Conservation (phyloP, 64 coral and sea anemone species). For the Trachythela sp. region DNA sequence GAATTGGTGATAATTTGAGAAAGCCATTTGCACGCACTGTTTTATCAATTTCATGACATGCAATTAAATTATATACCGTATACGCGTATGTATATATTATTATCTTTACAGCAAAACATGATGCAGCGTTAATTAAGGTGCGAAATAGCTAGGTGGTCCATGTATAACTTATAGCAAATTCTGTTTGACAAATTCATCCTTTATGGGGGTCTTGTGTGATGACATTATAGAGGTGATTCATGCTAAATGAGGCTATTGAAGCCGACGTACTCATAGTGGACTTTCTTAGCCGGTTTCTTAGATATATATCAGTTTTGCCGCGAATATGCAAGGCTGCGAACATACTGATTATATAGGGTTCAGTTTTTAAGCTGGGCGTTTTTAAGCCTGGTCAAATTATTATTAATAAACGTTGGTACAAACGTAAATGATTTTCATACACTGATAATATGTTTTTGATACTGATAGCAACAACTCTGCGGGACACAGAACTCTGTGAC, state of each 20-base stretch:
- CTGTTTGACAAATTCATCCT: neutral
- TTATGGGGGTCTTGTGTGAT: neutral
- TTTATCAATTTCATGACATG: too few species aligned
- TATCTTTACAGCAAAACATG: too few species aligned
- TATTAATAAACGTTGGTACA: too few species aligned
- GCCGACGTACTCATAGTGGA: neutral
- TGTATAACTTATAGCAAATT: neutral
- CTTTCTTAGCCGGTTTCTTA: neutral
- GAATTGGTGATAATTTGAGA: too few species aligned
- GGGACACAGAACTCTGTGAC: neutral
- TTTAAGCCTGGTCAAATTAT: too few species aligned
- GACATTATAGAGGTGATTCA: neutral
- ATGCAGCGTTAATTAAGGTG: neutral
- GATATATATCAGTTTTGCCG: too few species aligned
- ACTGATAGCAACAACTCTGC: neutral
- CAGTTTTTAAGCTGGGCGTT: too few species aligned
- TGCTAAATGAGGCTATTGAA: neutral
- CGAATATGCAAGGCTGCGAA: too few species aligned
- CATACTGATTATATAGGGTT: too few species aligned
- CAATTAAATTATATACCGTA: too few species aligned
- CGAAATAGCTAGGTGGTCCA: neutral
- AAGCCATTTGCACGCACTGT: too few species aligned
- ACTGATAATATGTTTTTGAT: neutral
- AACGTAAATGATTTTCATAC: neutral
- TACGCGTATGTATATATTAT: too few species aligned